A percentile compares a stretch with the other conserved stretches of the same genome.
phyloP scores from a whole-genome alignment of 2,113 vertebrate species.

The Ctenodactylus gundi region DNA sequence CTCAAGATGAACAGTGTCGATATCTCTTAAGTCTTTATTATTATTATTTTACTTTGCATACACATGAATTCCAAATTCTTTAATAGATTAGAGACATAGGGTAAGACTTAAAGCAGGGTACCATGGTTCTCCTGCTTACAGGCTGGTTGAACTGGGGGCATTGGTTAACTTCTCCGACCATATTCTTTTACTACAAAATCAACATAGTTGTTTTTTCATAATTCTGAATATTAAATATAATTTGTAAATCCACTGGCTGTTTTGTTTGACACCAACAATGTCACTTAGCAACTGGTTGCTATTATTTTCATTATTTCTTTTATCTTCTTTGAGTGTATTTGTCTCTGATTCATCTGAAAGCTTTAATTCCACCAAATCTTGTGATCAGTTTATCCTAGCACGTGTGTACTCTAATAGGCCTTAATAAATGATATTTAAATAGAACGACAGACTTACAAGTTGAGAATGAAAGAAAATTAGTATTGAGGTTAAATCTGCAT shows the following conservation, averaged over 20 bases:
- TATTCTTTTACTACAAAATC: neutral
- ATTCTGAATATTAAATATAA: neutral
- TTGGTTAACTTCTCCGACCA: neutral
- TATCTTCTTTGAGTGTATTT: neutral
- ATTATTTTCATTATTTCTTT: neutral
- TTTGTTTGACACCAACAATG: neutral
- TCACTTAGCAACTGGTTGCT: neutral
- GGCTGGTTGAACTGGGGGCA: neutral
- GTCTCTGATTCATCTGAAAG: neutral
- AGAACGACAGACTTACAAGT: neutral
- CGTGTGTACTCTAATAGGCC: neutral
- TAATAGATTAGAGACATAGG: too few species aligned
- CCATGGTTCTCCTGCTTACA: neutral
- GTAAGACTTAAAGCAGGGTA: neutral
- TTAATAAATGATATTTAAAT: slow-evolving; percentile 10
- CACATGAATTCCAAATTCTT: too few species aligned
- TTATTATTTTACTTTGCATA: too few species aligned
- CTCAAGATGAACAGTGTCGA: neutral
- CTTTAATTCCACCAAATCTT: neutral
- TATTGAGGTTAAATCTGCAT: neutral
- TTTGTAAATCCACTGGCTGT: neutral
- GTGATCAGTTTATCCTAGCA: neutral
- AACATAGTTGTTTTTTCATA: neutral
- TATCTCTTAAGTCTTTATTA: neutral
- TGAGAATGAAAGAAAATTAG: slow-evolving; percentile 17